Conservation (phyloP, 2,888 invertebrate genomes). For the Caenorhabditis sp. region DNA sequence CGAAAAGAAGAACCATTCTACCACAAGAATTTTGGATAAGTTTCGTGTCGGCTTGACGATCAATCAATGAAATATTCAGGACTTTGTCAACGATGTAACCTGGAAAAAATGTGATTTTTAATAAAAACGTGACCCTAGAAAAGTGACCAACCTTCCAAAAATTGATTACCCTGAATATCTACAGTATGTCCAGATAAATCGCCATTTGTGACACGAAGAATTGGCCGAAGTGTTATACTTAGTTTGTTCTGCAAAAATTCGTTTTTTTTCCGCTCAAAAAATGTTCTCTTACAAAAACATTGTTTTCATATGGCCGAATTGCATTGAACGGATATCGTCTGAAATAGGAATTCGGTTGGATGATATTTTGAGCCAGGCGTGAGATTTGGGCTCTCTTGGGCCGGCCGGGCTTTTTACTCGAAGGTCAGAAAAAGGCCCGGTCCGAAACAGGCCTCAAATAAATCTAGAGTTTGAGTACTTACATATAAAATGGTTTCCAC, state of each 20-base stretch:
- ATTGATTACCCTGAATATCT: constrained; percentile 11
- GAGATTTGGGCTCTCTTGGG: too few species aligned
- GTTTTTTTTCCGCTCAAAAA: not conserved
- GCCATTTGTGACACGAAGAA: constrained; percentile 13
- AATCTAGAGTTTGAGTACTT: too few species aligned
- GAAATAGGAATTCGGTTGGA: not conserved
- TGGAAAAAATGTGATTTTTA: too few species aligned
- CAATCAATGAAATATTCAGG: constrained; percentile 28
- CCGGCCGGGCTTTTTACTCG: too few species aligned
- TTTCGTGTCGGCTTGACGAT: constrained; percentile 16
- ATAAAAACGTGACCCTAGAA: too few species aligned
- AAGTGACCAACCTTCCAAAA: constrained; percentile 10
- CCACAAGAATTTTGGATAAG: constrained; percentile 30
- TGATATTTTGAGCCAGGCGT: too few species aligned
- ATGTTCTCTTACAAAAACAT: constrained; percentile 18
- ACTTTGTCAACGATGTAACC: constrained; percentile 25
- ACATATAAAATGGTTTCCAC: too few species aligned
- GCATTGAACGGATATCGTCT: constrained; percentile 9
- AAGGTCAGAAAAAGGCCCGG: too few species aligned
- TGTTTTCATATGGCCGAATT: constrained; percentile 20
- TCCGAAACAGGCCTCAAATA: too few species aligned
- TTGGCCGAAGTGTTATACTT: constrained; percentile 22
- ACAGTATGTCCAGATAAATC: constrained; percentile 15
- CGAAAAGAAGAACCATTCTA: constrained; percentile 21
- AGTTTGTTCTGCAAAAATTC: constrained; percentile 19